Conservation (phyloP, 2,797 vertebrate genomes). For the Sebastes oblongus region DNA sequence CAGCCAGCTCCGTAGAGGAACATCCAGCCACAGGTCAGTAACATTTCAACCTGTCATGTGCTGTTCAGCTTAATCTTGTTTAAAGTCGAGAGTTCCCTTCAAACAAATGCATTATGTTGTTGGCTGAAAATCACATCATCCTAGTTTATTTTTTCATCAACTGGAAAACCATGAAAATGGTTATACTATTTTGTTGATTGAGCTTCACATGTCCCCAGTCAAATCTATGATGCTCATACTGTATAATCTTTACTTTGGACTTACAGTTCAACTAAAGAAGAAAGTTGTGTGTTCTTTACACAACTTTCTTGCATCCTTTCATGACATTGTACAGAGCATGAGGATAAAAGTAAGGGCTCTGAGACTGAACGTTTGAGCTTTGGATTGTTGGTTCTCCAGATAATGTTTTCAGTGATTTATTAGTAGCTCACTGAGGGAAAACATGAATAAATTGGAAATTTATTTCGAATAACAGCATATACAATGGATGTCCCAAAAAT, state of each 20-base stretch:
- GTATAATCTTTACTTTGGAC: background rate
- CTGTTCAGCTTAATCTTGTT: constrained; percentile 1
- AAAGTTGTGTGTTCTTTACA: background rate
- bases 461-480: background rate
- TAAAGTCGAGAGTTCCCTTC: background rate
- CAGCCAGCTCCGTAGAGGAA: constrained; percentile 25
- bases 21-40: constrained; percentile 48
- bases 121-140: background rate
- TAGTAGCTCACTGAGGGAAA: background rate
- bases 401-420: background rate
- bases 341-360: background rate
- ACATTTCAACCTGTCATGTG: constrained; percentile 38
- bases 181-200: background rate
- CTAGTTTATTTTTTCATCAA: background rate
- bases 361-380: background rate
- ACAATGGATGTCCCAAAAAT: background rate
- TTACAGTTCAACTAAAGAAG: background rate
- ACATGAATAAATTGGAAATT: background rate
- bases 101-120: background rate
- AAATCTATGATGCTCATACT: background rate
- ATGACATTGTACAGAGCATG: background rate
- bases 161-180: background rate
- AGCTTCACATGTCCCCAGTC: background rate
- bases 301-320: background rate
- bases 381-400: background rate